Conservation (phyloP, 2,113 vertebrate genomes). For the Scortum barcoo region DNA sequence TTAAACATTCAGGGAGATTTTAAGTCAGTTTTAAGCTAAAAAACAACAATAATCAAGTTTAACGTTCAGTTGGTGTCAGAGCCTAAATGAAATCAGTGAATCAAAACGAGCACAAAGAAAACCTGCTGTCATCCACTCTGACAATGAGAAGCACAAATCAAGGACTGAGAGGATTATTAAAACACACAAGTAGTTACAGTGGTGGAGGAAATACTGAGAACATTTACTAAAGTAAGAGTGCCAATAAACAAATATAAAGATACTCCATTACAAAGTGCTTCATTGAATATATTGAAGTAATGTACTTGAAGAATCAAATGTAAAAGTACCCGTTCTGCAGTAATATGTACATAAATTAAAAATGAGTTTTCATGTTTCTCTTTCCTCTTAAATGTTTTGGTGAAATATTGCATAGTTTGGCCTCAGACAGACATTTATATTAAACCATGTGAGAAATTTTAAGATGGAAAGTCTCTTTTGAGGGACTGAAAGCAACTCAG, state of each 20-base stretch:
- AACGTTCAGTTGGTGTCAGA: constrained; percentile 28
- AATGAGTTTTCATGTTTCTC: too few species aligned
- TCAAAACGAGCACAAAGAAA: background rate
- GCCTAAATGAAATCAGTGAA: background rate
- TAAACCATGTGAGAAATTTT: too few species aligned
- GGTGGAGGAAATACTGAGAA: background rate
- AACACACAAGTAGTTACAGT: background rate
- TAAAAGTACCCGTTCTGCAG: too few species aligned
- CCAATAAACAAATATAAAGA: background rate
- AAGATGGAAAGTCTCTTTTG: too few species aligned
- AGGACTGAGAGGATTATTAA: background rate
- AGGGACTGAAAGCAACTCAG: too few species aligned
- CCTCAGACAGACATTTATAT: too few species aligned
- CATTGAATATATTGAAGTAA: background rate
- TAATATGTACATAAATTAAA: too few species aligned
- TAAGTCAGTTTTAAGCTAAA: constrained; percentile 1
- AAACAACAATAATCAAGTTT: background rate
- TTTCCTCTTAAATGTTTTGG: too few species aligned
- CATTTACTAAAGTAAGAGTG: background rate
- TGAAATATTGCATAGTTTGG: too few species aligned
- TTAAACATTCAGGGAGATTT: constrained; percentile 60
- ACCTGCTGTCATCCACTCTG: background rate
- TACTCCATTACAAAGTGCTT: background rate
- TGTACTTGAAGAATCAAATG: too few species aligned
- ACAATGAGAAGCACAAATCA: background rate